Conservation (phyloP, 2,888 invertebrate genomes). For the Cyclophora punctaria region DNA sequence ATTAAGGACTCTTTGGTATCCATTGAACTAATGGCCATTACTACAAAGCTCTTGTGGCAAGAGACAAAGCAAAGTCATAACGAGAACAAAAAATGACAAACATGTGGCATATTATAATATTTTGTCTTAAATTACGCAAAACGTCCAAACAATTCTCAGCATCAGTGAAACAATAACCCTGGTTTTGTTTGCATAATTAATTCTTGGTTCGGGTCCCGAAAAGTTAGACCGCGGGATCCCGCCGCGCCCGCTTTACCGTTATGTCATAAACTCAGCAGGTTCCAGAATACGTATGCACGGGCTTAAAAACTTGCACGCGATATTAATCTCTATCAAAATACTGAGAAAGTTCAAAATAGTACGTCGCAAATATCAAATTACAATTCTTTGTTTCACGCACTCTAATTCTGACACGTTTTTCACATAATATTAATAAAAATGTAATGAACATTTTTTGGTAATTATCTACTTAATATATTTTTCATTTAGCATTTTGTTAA, state of each 20-base stretch:
- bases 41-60: no score
- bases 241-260: constrained; percentile 41
- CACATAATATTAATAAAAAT: constrained; percentile 35
- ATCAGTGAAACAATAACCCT: constrained; percentile 57
- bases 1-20: no score
- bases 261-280: constrained; percentile 60
- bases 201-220: constrained; percentile 47
- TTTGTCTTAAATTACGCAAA: constrained; percentile 67
- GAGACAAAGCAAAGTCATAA: constrained; percentile 4
- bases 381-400: constrained; percentile 47
- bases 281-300: constrained; percentile 31
- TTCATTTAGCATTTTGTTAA: constrained; percentile 20
- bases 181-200: constrained; percentile 69
- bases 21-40: no score
- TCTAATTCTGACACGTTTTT: constrained; percentile 49
- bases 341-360: constrained; percentile 13
- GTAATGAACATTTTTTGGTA: constrained; percentile 27
- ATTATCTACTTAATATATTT: constrained; percentile 12
- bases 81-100: constrained; percentile 15
- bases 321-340: constrained; percentile 15
- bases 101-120: constrained; percentile 36
- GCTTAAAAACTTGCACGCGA: constrained; percentile 7
- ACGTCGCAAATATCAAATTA: constrained; percentile 1
- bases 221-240: constrained; percentile 55
- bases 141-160: constrained; percentile 59